Percentiles rank a stretch among this genome's conserved stretches.
Evolutionary conservation across 2,888 invertebrate species (phyloP).

Genomic region (Leptarthrus brevirostris): DNA sequence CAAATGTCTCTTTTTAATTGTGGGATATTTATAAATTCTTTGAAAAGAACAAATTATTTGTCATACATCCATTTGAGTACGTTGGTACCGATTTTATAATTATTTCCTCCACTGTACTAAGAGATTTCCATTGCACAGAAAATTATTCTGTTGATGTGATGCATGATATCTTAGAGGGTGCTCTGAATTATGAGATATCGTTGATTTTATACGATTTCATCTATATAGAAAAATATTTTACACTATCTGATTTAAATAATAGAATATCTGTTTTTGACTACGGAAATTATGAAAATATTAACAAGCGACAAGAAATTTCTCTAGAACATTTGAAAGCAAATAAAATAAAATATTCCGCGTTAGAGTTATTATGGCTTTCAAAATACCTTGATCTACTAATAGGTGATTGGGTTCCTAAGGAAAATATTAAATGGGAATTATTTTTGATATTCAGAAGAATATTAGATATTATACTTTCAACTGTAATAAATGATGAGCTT

Average conservation of each 20-base stretch:
- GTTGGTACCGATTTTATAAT: too few relatives aligned
- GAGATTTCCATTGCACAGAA: conserved; percentile 48
- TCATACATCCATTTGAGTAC: too few relatives aligned
- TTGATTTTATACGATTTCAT: conserved; percentile 36
- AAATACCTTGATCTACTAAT: background rate
- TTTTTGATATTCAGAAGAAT: conserved; percentile 39
- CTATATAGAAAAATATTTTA: conserved; percentile 36
- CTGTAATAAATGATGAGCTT: background rate
- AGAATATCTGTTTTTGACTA: conserved; percentile 39
- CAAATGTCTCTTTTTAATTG: too few relatives aligned
- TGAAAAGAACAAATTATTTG: too few relatives aligned
- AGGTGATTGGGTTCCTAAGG: background rate
- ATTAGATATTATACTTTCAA: conserved; percentile 32
- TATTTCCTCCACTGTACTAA: too few relatives aligned
- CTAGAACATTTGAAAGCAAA: conserved; percentile 5
- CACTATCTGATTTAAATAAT: conserved; percentile 17
- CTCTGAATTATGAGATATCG: conserved; percentile 15
- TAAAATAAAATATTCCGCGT: conserved; percentile 36
- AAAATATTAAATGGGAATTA: background rate
- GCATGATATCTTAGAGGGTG: conserved; percentile 47
- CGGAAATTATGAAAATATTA: conserved; percentile 3
- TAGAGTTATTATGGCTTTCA: conserved; percentile 29
- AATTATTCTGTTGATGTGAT: conserved; percentile 40
- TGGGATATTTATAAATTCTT: too few relatives aligned
- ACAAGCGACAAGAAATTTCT: conserved; percentile 8